phyloP scores from a whole-genome alignment of 2,888 invertebrate species.

The Galerucella calmariensis region DNA sequence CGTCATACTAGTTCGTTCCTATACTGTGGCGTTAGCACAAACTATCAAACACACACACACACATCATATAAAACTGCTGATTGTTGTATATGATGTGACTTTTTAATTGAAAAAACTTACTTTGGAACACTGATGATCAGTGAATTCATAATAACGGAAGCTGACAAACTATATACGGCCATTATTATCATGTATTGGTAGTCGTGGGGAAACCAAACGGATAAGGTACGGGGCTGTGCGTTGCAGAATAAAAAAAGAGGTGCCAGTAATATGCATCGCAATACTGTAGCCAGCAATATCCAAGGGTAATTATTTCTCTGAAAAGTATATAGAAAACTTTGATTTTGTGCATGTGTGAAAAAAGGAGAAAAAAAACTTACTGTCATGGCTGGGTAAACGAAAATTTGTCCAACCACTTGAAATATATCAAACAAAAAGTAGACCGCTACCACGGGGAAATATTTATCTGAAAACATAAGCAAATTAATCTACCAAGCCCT shows the following conservation, averaged over 20 bases:
- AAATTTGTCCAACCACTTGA: constrained; percentile 38
- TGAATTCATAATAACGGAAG: background rate
- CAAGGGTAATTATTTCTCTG: constrained; percentile 28
- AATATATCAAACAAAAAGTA: constrained; percentile 38
- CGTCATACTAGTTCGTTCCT: too few species aligned
- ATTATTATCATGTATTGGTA: constrained; percentile 50
- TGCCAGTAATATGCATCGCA: constrained; percentile 37
- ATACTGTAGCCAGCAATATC: constrained; percentile 22
- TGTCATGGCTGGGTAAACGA: constrained; percentile 19
- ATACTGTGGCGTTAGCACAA: too few species aligned
- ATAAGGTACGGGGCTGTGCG: constrained; percentile 49
- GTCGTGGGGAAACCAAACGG: constrained; percentile 50
- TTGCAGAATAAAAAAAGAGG: constrained; percentile 50
- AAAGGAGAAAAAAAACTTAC: constrained; percentile 17
- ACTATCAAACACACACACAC: too few species aligned
- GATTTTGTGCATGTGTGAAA: too few species aligned
- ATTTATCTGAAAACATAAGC: constrained; percentile 36
- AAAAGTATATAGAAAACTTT: background rate
- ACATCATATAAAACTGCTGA: too few species aligned
- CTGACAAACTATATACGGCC: constrained; percentile 19
- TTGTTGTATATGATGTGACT: too few species aligned
- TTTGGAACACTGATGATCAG: constrained; percentile 18
- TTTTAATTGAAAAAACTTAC: constrained; percentile 25
- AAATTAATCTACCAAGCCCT: background rate
- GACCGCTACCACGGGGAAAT: constrained; percentile 43